Base-by-base conservation (phyloP, 2,888 invertebrate species). In the Agrilus biguttatus region DNA sequence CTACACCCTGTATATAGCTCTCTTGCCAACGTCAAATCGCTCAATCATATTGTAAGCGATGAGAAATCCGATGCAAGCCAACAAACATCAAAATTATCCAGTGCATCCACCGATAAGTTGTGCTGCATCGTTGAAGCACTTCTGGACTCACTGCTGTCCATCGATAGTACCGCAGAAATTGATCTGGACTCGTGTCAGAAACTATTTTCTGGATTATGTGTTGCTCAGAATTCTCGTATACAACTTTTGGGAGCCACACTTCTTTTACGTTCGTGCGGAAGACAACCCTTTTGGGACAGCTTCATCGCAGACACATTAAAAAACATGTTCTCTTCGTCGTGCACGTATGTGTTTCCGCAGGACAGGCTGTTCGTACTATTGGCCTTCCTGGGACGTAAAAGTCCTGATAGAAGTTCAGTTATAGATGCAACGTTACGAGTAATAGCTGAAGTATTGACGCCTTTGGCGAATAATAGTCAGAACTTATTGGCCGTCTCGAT, bases 301-400 rank as follows among this genome's bases (percentile, higher is more conserved):
- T 89, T 87, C 58, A 71, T 93, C n/a, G 85, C 89, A 1, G 81
- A 83, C 55, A 84, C 83, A 21, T 74, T 93, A 44, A 77, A 80
- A 17, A 73, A 75, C 47, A 78, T 89, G 55, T 91, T 88, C 62
- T 80, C 83, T 1, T 80, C 83, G 0, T 78, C 81, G 37, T 84
- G 86, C 52, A 80, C 80, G 21, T 75, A 78, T 52, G 80, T 86
- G 39, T 84, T 86, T 50, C 86, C 91, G 12, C 83, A 90, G 55
- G 90, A 92, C 66, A 80, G 90, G 57, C 84, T 91, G 47, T 87
- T 93, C 58, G 82, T 91, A 51, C 69, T 92, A 46, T 68, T 92
- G 49, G 83, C 88, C 49, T 90, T 87, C 66, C 74, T 93, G 69
- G 86, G 86, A 43, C 83, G 90, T 55, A 84, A 86, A 60, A 84